Base-by-base conservation (phyloP, 64 coral and sea anemone species). In the Stylophora pistillata region DNA sequence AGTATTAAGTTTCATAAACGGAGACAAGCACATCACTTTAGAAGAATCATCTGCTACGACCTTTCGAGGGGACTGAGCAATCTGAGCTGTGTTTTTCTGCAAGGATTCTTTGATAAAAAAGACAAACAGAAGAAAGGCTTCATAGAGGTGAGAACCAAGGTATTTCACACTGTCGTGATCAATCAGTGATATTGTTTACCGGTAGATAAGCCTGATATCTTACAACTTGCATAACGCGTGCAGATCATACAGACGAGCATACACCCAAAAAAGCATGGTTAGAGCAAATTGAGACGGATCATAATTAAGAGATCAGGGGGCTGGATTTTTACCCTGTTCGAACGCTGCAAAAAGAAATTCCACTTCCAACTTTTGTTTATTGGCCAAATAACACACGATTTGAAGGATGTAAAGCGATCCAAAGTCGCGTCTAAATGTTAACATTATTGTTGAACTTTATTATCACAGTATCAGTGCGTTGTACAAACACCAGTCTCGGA, bases 1-100 rank as follows among this genome's bases (percentile, higher is more conserved):
- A 15, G 80, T 69, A 69, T 84, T 66, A 17, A 37, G 30, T 84
- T 82, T 69, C 80, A 11, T 78, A 69, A 26, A 84, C 53, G 0
- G 33, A 84, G 80, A 84, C 62, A 84, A 27, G 25, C 18, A 69
- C 31, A 84, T 63, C 34, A 60, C 53, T 26, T 25, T 3, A 18
- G 55, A 31, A 7, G 9, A 18, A 70, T 37, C 58, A 64, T 59
- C 9, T 33, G 56, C 63, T 32, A 31, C 32, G 28, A 62, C 12
- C n/a, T 4, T 47, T 7, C 3, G 37, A 18, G 58, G 20, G 30
- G 12, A 20, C 78, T 82, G 58, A 59, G 58, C 77, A 60, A 29
- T 59, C 18, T 11, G n/a, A 12, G 32, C 53, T 55, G 21, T 18
- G 17, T 2, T 25, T 68, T 68, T 68, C 64, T 21, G 21, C 64